Evolutionary conservation across 2,113 vertebrate genomes (phyloP), one percentile per base, ranked within the genome.

Genomic region (Fregetta grallaria): DNA sequence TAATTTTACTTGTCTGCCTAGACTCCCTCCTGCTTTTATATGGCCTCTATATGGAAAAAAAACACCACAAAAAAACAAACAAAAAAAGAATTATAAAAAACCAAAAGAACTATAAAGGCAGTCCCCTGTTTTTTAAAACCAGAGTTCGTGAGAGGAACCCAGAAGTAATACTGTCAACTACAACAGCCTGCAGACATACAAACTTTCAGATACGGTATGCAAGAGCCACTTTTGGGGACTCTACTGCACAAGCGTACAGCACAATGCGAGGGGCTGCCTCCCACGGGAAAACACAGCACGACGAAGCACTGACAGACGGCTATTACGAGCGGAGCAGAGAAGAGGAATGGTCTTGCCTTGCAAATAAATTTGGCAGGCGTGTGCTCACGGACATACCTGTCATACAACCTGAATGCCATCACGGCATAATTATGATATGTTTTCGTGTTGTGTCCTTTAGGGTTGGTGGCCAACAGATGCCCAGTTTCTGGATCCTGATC

Each of bases 331-430:
- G 3, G 23, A 66, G n/a, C 30, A 44, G 32, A 45, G 47, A 14
- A 38, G 25, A 49, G 26, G 13, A 67, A n/a, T 3, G n/a, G 42
- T n/a, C 30, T 21, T 18, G 5, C 30, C 34, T 67, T 42, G 36
- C 36, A 81, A 85, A 32, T 5, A 62, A 29, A 66, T 26, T 5
- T 40, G 44, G 49, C 52, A 71, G 0, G 2, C 0, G 0, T 47
- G 40, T 23, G 21, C 25, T 25, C 73, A 38, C 8, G 8, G 47
- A 67, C 27, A 6, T 26, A 49, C 15, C 23, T 6, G 11, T 22
- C 22, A 19, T 3, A 40, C 0, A 0, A 82, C 45, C 36, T 62
- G 66, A 90, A 78, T 23, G 34, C 13, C 20, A 32, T 56, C 45
- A 27, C 0, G 1, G 17, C 10, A 13, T 47, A 66, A 38, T 7